A percentile compares a stretch with the other conserved stretches of the same genome.
These are phyloP conservation scores for Eurystomus glaucurus DNA, from an alignment of 2,797 vertebrate species.

Conservation along the genomic window DNA sequence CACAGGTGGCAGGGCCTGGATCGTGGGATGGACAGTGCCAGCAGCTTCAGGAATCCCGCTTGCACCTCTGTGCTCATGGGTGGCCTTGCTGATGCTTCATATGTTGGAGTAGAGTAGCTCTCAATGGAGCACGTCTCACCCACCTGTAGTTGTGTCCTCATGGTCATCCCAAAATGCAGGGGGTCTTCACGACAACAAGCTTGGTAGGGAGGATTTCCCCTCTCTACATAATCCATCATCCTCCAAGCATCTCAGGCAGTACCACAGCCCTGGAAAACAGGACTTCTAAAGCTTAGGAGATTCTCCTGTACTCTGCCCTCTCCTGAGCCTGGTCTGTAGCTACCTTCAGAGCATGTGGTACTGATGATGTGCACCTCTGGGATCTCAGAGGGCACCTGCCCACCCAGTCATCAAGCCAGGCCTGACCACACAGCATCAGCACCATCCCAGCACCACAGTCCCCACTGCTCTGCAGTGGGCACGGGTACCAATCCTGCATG, in stretches of 20 bases:
- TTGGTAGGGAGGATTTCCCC: background rate
- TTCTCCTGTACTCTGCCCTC: background rate
- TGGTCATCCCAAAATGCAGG: background rate
- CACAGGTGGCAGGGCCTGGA: background rate
- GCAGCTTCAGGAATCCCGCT: background rate
- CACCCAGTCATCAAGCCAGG: background rate
- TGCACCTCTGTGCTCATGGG: background rate
- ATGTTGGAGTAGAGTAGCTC: background rate
- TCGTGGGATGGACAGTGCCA: background rate
- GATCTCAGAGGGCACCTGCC: background rate
- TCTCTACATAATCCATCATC: background rate
- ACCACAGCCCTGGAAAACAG: background rate
- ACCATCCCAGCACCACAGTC: background rate
- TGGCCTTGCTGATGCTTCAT: fast-evolving
- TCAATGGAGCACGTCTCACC: fast-evolving
- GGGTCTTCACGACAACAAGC: background rate
- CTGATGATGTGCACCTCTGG: background rate
- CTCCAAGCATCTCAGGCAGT: background rate
- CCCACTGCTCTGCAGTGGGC: background rate
- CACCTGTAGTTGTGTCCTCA: fast-evolving
- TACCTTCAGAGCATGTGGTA: fast-evolving
- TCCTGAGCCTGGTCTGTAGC: background rate
- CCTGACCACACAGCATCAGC: background rate
- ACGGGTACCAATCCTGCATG: fast-evolving
- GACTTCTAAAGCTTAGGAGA: background rate